Evolutionary conservation across 2,113 vertebrate genomes (phyloP).

Genomic region (Pandion haliaetus): DNA sequence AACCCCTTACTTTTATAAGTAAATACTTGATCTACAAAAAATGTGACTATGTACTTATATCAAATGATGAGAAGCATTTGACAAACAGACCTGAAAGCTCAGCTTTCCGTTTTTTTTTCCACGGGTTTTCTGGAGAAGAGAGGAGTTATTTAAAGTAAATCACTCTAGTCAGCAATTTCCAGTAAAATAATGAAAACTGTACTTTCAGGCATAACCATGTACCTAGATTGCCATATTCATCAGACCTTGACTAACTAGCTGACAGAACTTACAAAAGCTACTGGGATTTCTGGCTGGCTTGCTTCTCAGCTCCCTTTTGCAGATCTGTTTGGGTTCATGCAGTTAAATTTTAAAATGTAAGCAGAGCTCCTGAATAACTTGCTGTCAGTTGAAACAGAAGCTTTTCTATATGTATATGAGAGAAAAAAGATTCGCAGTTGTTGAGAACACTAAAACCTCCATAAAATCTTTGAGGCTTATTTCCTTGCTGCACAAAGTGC

Average conservation of each 20-base stretch:
- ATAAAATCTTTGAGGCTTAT: neutral
- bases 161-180: neutral
- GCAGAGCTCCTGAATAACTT: neutral
- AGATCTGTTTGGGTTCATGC: neutral
- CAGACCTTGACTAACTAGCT: neutral
- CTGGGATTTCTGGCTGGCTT: neutral
- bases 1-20: neutral
- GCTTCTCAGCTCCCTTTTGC: neutral
- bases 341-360: neutral
- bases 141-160: neutral
- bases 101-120: neutral
- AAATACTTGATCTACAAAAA: neutral
- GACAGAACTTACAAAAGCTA: neutral
- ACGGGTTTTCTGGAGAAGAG: neutral
- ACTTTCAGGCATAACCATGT: neutral
- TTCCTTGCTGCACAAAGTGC: neutral
- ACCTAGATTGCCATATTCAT: neutral
- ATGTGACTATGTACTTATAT: neutral
- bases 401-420: neutral
- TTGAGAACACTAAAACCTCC: neutral
- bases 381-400: neutral
- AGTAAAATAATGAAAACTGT: neutral
- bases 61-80: neutral
- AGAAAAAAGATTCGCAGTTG: neutral
- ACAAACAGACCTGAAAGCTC: neutral